Conservation (phyloP, 2,113 vertebrate species). For the Myotis yumanensis region DNA sequence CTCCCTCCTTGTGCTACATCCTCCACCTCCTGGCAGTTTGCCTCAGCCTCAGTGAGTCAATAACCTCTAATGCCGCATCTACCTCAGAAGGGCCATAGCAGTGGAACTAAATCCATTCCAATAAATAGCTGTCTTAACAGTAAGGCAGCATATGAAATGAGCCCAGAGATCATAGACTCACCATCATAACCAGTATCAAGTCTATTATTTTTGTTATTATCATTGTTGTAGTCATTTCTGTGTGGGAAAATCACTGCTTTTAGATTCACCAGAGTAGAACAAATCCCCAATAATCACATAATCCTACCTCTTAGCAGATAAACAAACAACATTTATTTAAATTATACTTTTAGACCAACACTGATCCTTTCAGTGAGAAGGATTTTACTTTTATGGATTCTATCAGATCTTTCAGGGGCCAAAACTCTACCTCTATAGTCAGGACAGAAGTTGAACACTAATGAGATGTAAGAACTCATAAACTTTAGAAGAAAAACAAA, state of each 20-base stretch:
- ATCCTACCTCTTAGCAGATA: conserved; percentile 66
- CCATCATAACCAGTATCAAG: background rate
- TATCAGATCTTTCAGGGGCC: background rate
- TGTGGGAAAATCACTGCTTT: conserved; percentile 52
- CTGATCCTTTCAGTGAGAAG: conserved; percentile 1
- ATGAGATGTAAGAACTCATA: background rate
- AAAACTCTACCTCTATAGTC: background rate
- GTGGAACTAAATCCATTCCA: background rate
- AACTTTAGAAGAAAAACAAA: background rate
- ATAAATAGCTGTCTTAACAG: background rate
- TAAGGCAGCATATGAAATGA: background rate
- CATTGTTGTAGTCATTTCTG: background rate
- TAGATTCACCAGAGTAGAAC: conserved; percentile 54
- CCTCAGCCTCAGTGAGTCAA: background rate
- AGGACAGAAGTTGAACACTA: background rate
- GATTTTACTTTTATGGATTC: background rate
- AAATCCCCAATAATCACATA: conserved; percentile 66
- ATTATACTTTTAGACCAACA: conserved; percentile 55
- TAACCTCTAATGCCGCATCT: background rate
- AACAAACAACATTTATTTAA: conserved; percentile 63
- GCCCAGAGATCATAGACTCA: background rate
- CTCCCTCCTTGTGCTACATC: background rate
- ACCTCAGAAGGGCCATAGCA: background rate
- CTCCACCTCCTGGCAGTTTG: background rate
- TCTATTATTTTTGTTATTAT: conserved; percentile 41